Evolutionary conservation across 2,113 vertebrate species (phyloP).

Genomic region (Cisticola juncidis): DNA sequence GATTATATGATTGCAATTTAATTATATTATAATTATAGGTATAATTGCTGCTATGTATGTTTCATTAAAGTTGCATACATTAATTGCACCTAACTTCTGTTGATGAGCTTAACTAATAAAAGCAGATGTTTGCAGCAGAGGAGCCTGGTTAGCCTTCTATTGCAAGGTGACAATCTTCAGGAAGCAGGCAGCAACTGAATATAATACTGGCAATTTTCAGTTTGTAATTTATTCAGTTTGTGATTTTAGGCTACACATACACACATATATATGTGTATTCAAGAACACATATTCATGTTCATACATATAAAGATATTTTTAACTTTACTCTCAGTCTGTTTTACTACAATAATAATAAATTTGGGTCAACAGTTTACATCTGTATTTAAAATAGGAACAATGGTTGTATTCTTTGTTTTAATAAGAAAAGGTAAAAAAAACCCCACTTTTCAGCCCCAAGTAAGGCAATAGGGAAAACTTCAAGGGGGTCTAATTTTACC

Average conservation of each 20-base stretch:
- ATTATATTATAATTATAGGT: slow-evolving; percentile 65
- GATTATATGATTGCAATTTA: slow-evolving; percentile 65
- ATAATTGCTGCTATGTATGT: slow-evolving; percentile 63
- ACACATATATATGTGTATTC: background rate
- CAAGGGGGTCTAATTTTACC: background rate
- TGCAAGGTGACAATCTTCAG: slow-evolving; percentile 50
- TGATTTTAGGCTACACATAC: background rate
- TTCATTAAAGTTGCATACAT: slow-evolving; percentile 68
- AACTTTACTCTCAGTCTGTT: background rate
- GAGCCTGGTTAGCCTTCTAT: slow-evolving; percentile 1
- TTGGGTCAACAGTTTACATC: background rate
- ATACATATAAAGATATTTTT: background rate
- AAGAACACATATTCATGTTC: background rate
- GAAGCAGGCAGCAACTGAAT: background rate
- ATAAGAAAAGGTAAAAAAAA: background rate
- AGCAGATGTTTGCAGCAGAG: slow-evolving; percentile 61
- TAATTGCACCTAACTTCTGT: slow-evolving; percentile 60
- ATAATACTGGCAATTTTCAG: background rate
- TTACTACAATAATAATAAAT: background rate
- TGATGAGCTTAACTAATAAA: slow-evolving; percentile 67
- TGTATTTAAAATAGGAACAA: background rate
- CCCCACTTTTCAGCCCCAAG: background rate
- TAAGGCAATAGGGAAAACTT: background rate
- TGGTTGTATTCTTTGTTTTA: background rate
- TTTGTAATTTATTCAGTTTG: background rate